Conservation (phyloP, 2,113 vertebrate genomes). For the Chascanopsetta lugubris region DNA sequence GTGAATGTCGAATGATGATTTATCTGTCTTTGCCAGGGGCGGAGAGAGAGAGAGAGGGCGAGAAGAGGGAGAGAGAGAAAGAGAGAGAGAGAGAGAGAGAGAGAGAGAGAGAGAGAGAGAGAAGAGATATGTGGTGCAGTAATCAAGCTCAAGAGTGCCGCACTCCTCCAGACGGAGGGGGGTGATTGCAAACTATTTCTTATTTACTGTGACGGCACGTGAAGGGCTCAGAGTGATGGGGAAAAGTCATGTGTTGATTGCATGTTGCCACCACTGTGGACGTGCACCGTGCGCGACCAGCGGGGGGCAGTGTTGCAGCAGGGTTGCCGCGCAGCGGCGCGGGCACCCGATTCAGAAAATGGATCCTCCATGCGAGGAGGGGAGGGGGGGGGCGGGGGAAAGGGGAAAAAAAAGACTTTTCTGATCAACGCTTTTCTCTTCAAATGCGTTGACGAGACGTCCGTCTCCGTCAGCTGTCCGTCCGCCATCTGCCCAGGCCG, state of each 20-base stretch:
- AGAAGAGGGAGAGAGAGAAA: neutral
- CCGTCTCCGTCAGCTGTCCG: slow-evolving; percentile 24
- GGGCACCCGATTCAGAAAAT: slow-evolving; percentile 15
- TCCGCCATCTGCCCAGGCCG: slow-evolving; percentile 58
- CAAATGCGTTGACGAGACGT: slow-evolving; percentile 35
- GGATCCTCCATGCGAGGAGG: no score
- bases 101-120: neutral
- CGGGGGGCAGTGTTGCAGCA: slow-evolving; percentile 72
- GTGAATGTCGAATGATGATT: slow-evolving; percentile 41
- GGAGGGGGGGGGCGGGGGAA: no score
- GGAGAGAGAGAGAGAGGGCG: slow-evolving; percentile 2
- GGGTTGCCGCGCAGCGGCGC: slow-evolving; percentile 52
- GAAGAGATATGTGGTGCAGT: slow-evolving; percentile 35
- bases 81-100: slow-evolving; percentile 8
- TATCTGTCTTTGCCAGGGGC: no score
- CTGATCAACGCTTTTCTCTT: neutral
- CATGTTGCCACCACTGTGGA: neutral
- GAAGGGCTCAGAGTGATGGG: slow-evolving; percentile 28
- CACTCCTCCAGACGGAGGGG: slow-evolving; percentile 11
- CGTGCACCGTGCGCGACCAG: slow-evolving; percentile 23
- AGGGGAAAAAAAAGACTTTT: no score
- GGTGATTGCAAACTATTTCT: slow-evolving; percentile 41
- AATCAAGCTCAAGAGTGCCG: slow-evolving; percentile 44
- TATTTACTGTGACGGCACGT: slow-evolving; percentile 37
- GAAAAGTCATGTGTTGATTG: slow-evolving; percentile 27